A percentile compares a stretch with the other conserved stretches of the same genome.
Evolutionary conservation across 1,140 invertebrate genomes (phyloP).

Genomic region (Sitobion miscanthi): DNA sequence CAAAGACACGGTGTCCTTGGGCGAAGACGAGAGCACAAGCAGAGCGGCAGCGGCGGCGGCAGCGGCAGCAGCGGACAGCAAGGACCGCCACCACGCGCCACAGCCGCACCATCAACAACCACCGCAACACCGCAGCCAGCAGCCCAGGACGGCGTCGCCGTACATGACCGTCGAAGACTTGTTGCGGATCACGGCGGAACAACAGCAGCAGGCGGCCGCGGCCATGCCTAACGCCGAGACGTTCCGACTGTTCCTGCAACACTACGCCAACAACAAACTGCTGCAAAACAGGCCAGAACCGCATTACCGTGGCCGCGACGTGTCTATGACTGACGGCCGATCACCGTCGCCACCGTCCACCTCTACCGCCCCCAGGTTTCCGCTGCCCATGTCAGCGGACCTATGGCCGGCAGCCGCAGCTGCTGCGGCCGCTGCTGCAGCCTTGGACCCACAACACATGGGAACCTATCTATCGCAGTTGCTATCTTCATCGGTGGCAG

Average conservation of each 20-base stretch:
- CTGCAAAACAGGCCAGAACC: constrained; percentile 12
- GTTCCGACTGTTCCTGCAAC: constrained; percentile 16
- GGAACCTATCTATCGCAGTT: constrained; percentile 32
- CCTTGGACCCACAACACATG: constrained; percentile 27
- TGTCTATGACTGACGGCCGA: not conserved
- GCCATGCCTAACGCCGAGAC: constrained; percentile 38
- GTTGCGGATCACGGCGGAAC: constrained; percentile 64
- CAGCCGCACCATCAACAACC: not conserved
- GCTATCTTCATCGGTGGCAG: not conserved
- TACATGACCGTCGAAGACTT: constrained; percentile 69
- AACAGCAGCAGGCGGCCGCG: constrained; percentile 59
- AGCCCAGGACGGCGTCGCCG: constrained; percentile 57
- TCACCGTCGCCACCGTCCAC: not conserved
- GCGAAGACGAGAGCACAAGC: constrained; percentile 70
- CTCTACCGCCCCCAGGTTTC: constrained; percentile 8
- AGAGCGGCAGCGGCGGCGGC: constrained; percentile 60
- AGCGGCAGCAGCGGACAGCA: not conserved
- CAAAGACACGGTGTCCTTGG: constrained; percentile 66
- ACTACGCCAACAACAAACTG: constrained; percentile 38
- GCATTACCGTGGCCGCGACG: not conserved
- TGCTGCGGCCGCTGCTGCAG: not conserved
- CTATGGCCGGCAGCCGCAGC: constrained; percentile 25
- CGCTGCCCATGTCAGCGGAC: not conserved
- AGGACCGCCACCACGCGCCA: not conserved
- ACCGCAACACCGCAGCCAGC: not conserved